Evolutionary conservation across 2,797 vertebrate genomes (phyloP).

Genomic region (Dromococcyx pavoninus): DNA sequence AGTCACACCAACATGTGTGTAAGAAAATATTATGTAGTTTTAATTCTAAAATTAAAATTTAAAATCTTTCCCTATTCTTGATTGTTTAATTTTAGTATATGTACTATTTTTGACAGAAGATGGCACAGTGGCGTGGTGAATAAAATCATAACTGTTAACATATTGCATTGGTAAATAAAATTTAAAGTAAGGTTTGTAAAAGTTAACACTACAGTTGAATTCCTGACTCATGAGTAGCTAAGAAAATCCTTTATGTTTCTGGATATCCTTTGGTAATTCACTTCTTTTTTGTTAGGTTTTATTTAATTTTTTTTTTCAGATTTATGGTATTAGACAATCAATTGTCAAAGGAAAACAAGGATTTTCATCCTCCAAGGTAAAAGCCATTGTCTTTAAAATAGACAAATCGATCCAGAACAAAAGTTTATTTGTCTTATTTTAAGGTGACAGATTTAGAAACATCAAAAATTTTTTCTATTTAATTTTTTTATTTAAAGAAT

Average conservation of each 20-base stretch:
- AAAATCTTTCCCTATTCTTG: not conserved
- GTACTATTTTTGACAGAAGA: not conserved
- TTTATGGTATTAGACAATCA: not conserved
- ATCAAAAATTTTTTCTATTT: not conserved
- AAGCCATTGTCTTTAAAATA: not conserved
- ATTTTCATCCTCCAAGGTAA: not conserved
- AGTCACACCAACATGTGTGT: not conserved
- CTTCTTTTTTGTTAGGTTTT: not conserved
- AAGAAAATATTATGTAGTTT: not conserved
- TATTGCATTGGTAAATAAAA: not conserved
- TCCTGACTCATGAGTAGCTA: not conserved
- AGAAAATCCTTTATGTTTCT: not conserved
- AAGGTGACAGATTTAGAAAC: not conserved
- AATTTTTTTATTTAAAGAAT: not conserved
- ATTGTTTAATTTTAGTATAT: not conserved
- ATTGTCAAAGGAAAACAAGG: not conserved
- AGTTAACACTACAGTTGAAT: not conserved
- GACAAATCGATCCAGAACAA: not conserved
- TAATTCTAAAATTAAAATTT: not conserved
- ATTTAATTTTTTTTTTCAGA: not conserved
- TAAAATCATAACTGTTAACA: not conserved
- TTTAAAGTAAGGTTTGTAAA: not conserved
- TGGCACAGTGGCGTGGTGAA: not conserved
- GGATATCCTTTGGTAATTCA: not conserved
- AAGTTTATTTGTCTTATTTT: not conserved